These are phyloP conservation scores for Pseudochromis fuscus DNA, from an alignment of 2,797 vertebrate species.

Conservation along the genomic window DNA sequence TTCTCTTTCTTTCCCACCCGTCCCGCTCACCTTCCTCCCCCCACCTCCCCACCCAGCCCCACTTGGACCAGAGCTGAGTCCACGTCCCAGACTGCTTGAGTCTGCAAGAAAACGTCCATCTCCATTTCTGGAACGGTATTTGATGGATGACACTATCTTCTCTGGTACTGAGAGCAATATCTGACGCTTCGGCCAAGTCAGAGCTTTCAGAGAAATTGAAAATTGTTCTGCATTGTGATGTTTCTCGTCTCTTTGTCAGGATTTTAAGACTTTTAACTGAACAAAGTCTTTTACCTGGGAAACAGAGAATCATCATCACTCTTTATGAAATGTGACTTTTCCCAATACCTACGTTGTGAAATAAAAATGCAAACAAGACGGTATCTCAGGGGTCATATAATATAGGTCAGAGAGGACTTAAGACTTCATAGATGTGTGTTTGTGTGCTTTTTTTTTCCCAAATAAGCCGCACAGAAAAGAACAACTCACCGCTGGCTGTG, in stretches of 20 bases:
- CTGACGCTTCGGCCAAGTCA: conserved; percentile 47
- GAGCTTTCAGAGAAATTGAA: conserved; percentile 54
- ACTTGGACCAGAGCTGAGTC: conserved; percentile 52
- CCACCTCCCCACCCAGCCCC: conserved; percentile 31
- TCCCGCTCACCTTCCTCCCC: conserved; percentile 36
- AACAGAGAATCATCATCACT: neutral
- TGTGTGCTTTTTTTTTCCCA: conserved; percentile 23
- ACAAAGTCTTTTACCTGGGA: neutral
- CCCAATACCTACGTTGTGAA: neutral
- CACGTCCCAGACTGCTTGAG: conserved; percentile 57
- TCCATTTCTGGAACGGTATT: conserved; percentile 44
- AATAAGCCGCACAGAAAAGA: neutral
- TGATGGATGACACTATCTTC: conserved; percentile 48
- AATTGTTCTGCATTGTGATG: conserved; percentile 17
- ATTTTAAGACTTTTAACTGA: conserved; percentile 14
- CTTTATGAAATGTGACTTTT: neutral
- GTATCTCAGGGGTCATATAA: conserved; percentile 20
- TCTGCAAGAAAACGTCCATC: conserved; percentile 62
- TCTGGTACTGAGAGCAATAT: conserved; percentile 38
- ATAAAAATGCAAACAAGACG: conserved; percentile 5
- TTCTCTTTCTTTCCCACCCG: conserved; percentile 67
- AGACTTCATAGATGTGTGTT: conserved; percentile 13
- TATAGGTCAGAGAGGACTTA: conserved; percentile 36
- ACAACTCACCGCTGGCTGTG: neutral
- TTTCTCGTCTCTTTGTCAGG: conserved; percentile 23